These are phyloP conservation scores for Ornithorhynchus anatinus DNA, from an alignment of 2,113 vertebrate genomes.

Conservation along the genomic window DNA sequence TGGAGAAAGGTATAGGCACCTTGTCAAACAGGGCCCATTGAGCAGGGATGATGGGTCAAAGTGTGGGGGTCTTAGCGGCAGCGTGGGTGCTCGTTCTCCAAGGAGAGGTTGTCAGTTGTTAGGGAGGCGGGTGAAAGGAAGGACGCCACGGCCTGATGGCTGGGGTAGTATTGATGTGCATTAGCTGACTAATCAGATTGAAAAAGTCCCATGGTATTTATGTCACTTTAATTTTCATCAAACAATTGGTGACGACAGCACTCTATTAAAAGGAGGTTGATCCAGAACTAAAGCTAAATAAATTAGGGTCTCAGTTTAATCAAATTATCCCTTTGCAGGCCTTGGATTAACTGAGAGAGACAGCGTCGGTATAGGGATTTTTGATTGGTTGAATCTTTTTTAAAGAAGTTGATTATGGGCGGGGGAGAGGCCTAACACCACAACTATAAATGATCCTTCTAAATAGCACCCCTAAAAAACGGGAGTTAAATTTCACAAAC, in stretches of 20 bases:
- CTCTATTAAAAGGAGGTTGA: constrained; percentile 82
- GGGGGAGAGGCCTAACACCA: constrained; percentile 67
- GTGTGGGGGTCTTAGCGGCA: constrained; percentile 74
- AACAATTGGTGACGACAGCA: constrained; percentile 82
- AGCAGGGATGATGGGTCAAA: constrained; percentile 79
- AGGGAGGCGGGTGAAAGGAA: constrained; percentile 70
- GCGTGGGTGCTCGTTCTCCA: constrained; percentile 78
- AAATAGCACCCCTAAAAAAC: constrained; percentile 35
- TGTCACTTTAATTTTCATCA: constrained; percentile 91
- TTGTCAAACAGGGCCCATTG: constrained; percentile 81
- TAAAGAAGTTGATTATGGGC: constrained; percentile 64
- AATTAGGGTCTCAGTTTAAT: constrained; percentile 90
- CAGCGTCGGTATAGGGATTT: constrained; percentile 70
- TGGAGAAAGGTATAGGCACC: constrained; percentile 80
- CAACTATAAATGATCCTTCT: constrained; percentile 60
- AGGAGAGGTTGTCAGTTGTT: constrained; percentile 79
- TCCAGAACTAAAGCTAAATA: constrained; percentile 92
- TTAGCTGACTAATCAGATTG: constrained; percentile 87
- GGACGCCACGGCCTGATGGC: constrained; percentile 79
- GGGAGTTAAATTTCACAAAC: constrained; percentile 60
- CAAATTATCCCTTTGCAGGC: constrained; percentile 80
- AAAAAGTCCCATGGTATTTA: constrained; percentile 85
- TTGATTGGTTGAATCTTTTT: constrained; percentile 69
- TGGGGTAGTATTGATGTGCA: constrained; percentile 80
- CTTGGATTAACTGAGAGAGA: constrained; percentile 75